Conservation (phyloP, 30 jellyfish, hydroid and myxozoan genomes). For the Hydractinia symbiolongicarpus region DNA sequence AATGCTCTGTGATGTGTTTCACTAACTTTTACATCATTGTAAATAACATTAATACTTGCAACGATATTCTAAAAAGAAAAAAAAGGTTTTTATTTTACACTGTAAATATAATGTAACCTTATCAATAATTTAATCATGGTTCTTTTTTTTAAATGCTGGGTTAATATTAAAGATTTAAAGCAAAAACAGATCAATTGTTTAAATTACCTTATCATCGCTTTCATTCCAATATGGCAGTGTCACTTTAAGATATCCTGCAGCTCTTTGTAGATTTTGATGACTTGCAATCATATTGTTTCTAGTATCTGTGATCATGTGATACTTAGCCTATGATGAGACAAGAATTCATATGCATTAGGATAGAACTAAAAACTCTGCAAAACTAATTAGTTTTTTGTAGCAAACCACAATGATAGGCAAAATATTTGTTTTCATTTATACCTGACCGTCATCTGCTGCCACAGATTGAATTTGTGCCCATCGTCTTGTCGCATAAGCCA, state of each 20-base stretch:
- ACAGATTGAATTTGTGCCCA: slow-evolving; percentile 64
- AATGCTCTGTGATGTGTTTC: slow-evolving; percentile 49
- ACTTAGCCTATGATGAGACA: slow-evolving; percentile 44
- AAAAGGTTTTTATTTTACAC: neutral
- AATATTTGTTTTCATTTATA: neutral
- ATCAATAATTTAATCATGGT: neutral
- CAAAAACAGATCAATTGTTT: neutral
- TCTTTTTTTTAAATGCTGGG: neutral
- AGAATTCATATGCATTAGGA: neutral
- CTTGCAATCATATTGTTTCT: slow-evolving; percentile 61
- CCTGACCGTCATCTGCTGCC: slow-evolving; percentile 12
- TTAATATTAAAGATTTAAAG: neutral
- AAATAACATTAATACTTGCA: slow-evolving; percentile 44
- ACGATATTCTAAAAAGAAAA: slow-evolving; percentile 46
- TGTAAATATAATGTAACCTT: neutral
- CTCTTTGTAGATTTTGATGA: slow-evolving; percentile 47
- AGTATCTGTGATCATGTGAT: slow-evolving; percentile 73
- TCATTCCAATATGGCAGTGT: slow-evolving; percentile 52
- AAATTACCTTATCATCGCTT: slow-evolving; percentile 52
- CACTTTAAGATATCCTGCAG: slow-evolving; percentile 43
- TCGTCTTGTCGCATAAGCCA: slow-evolving; percentile 59
- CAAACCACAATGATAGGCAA: too few relatives aligned
- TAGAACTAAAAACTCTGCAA: neutral
- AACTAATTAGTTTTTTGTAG: neutral
- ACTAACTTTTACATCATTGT: slow-evolving; percentile 38